These are phyloP conservation scores for Oreochromis tanganicae DNA, from an alignment of 2,113 vertebrate species.

Conservation along the genomic window DNA sequence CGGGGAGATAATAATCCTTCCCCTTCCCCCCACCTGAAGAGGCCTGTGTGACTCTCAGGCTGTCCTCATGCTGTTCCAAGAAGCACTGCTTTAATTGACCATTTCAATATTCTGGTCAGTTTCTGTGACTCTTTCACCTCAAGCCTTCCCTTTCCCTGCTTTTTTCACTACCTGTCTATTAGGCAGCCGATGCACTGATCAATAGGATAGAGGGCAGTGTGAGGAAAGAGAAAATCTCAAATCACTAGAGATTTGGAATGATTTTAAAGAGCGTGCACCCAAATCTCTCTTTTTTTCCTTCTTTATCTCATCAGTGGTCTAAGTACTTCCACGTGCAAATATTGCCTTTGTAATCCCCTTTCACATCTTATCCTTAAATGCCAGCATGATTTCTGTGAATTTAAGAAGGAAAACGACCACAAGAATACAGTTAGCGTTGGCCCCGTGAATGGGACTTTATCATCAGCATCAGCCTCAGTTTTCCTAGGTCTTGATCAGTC, in stretches of 20 bases:
- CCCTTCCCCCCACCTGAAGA: neutral
- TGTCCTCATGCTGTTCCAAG: conserved; percentile 2
- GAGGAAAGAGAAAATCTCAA: conserved; percentile 9
- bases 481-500: neutral
- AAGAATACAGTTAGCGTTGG: neutral
- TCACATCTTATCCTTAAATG: conserved; percentile 23
- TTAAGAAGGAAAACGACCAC: neutral
- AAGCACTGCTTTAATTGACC: conserved; percentile 56
- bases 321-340: conserved; percentile 18
- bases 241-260: neutral
- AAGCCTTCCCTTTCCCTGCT: neutral
- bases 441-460: neutral
- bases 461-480: neutral
- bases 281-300: conserved; percentile 24
- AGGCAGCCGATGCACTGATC: conserved; percentile 44
- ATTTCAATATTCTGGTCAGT: conserved; percentile 50
- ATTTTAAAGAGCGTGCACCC: conserved; percentile 23
- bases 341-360: conserved; percentile 34
- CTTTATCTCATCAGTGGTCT: neutral
- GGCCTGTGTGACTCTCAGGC: neutral
- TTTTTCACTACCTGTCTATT: conserved; percentile 48
- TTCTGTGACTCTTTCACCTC: conserved; percentile 29
- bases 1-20: conserved; percentile 17
- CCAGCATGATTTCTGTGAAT: neutral
- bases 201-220: conserved; percentile 43